phyloP scores from a whole-genome alignment of 2,888 invertebrate genomes.

The Zygogramma bicolorata region DNA sequence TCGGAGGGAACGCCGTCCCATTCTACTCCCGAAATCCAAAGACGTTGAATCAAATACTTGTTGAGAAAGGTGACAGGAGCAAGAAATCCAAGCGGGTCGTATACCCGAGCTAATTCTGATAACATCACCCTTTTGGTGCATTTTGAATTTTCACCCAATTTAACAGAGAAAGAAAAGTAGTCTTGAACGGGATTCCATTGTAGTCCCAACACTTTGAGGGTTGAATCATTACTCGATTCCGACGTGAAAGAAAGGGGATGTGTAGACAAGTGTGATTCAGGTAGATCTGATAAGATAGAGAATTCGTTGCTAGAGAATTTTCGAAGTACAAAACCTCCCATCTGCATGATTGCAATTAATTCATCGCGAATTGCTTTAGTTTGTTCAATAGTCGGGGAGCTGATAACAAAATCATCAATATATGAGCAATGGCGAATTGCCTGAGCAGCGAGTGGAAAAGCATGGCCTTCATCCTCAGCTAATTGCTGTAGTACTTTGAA shows the following conservation, averaged over 20 bases:
- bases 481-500: neutral
- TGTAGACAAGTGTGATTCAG: neutral
- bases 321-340: neutral
- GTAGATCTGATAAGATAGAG: neutral
- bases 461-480: neutral
- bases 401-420: neutral
- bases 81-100: conserved; percentile 1
- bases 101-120: conserved; percentile 1
- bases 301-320: neutral
- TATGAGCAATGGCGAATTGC: neutral
- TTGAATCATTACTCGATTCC: neutral
- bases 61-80: neutral
- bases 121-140: neutral
- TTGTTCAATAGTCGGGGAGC: neutral
- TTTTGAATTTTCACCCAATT: neutral
- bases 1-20: too few relatives aligned
- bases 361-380: neutral
- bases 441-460: neutral
- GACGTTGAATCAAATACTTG: too few relatives aligned
- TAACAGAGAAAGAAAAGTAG: neutral
- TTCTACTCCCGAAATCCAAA: too few relatives aligned
- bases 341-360: neutral
- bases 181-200: neutral
- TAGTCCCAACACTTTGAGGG: neutral
- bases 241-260: neutral